phyloP scores from a whole-genome alignment of 2,888 invertebrate genomes.

The Labia minor region DNA sequence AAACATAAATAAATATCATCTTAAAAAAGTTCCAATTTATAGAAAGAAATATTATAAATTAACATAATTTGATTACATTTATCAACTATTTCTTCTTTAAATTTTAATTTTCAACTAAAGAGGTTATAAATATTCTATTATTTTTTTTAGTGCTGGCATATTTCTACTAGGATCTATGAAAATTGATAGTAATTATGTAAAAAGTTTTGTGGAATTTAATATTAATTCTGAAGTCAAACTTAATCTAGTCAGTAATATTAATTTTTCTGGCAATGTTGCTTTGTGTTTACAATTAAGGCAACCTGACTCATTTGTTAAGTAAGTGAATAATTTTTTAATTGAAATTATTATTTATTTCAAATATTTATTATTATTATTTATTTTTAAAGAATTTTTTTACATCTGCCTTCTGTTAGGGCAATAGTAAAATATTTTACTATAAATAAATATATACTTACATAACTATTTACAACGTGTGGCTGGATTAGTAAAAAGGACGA shows the following conservation, averaged over 20 bases:
- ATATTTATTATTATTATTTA: no score
- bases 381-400: no score
- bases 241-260: slow-evolving; percentile 59
- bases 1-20: no score
- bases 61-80: neutral
- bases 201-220: slow-evolving; percentile 53
- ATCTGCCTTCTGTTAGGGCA: no score
- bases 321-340: slow-evolving; percentile 28
- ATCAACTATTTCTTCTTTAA: neutral
- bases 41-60: neutral
- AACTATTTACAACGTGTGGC: neutral
- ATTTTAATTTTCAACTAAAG: neutral
- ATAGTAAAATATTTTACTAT: no score
- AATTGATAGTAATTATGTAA: slow-evolving; percentile 54
- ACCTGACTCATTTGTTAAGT: slow-evolving; percentile 53
- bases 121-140: neutral
- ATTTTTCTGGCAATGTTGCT: slow-evolving; percentile 62
- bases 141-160: slow-evolving; percentile 52
- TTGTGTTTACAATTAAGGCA: slow-evolving; percentile 66
- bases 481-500: no score
- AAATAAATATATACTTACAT: neutral
- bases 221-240: slow-evolving; percentile 56
- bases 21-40: no score
- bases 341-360: slow-evolving; percentile 18
- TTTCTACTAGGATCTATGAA: slow-evolving; percentile 50